phyloP scores from a whole-genome alignment of 2,113 vertebrate species.

The Pogonocichla stellata region DNA sequence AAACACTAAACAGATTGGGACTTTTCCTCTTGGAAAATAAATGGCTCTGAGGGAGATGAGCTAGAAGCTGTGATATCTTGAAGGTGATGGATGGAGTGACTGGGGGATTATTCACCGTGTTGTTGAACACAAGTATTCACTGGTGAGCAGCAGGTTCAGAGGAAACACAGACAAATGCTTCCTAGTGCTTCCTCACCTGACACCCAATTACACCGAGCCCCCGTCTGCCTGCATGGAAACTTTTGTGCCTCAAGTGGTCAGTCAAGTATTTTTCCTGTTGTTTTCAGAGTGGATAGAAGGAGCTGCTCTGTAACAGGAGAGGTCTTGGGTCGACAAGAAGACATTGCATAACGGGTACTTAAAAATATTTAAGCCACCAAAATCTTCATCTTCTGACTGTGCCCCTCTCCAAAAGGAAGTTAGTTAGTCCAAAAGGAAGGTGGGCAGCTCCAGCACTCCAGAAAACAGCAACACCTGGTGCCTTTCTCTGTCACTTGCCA shows the following conservation, averaged over 20 bases:
- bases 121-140: background rate
- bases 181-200: background rate
- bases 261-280: background rate
- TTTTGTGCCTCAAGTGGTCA: background rate
- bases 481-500: slow-evolving; percentile 47
- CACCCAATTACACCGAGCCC: background rate
- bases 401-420: background rate
- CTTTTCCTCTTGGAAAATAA: background rate
- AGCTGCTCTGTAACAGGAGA: background rate
- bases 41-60: background rate
- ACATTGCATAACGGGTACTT: background rate
- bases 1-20: background rate
- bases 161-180: background rate
- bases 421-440: background rate
- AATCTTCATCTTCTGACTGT: background rate
- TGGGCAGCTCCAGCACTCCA: background rate
- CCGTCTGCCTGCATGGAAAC: background rate
- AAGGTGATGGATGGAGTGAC: background rate
- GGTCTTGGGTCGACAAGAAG: background rate
- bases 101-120: background rate
- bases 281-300: background rate
- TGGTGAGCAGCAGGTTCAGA: background rate
- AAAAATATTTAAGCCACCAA: background rate
- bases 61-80: background rate
- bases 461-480: slow-evolving; percentile 36